These are phyloP conservation scores for Meteorus colon DNA, from an alignment of 2,888 invertebrate species.

Conservation along the genomic window DNA sequence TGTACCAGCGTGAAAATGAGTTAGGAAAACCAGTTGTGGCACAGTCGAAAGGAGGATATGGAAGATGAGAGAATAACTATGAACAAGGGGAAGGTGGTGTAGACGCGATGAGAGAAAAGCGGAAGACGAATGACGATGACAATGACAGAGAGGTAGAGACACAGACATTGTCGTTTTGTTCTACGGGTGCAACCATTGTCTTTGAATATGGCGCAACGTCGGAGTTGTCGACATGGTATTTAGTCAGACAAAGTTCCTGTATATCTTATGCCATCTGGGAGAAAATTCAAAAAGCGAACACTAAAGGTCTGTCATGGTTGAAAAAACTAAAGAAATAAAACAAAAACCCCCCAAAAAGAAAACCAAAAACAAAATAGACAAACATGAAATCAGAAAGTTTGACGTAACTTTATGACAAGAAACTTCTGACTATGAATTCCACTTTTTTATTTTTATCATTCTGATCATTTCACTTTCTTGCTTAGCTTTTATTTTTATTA, in stretches of 20 bases:
- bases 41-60: conserved; percentile 2
- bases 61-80: conserved; percentile 29
- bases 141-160: conserved; percentile 2
- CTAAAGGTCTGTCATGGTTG: conserved; percentile 1
- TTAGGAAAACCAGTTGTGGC: conserved; percentile 14
- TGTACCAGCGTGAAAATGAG: conserved; percentile 23
- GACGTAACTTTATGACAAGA: neutral
- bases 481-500: neutral
- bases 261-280: conserved; percentile 8
- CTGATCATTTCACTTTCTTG: no score
- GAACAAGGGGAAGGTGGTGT: neutral
- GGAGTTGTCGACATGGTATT: conserved; percentile 22
- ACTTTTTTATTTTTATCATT: neutral
- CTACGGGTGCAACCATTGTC: conserved; percentile 17
- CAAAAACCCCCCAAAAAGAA: neutral
- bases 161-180: conserved; percentile 15
- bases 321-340: neutral
- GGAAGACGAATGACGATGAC: neutral
- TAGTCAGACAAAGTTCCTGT: conserved; percentile 28
- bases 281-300: neutral
- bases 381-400: neutral
- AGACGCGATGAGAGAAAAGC: neutral
- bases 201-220: conserved; percentile 14
- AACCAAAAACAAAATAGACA: neutral
- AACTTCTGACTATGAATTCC: neutral